A percentile compares a stretch with the other conserved stretches of the same genome.
Conservation (phyloP, 92 coral and sea anemone species). For the Micromussa lordhowensis region DNA sequence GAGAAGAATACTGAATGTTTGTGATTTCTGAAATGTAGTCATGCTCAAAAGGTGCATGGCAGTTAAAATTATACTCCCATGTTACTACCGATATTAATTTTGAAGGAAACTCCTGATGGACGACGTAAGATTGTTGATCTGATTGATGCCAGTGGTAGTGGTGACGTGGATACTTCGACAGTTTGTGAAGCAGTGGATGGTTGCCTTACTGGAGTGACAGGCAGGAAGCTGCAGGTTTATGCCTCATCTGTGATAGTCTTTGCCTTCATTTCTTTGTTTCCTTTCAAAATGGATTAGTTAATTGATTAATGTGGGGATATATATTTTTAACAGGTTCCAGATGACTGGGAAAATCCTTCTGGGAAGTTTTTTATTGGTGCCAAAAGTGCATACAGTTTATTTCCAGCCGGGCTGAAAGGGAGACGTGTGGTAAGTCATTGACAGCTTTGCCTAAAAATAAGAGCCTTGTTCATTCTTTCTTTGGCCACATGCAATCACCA, state of each 20-base stretch:
- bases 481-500: too few relatives aligned
- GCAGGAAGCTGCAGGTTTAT: constrained; percentile 84
- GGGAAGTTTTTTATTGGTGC: constrained; percentile 85
- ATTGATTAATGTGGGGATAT: background rate
- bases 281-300: background rate
- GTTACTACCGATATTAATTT: background rate
- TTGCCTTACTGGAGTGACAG: constrained; percentile 82
- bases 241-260: background rate
- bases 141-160: constrained; percentile 98
- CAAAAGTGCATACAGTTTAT: constrained; percentile 84
- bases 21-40: too few relatives aligned
- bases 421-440: constrained; percentile 75
- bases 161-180: constrained; percentile 96
- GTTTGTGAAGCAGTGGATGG: constrained; percentile 82
- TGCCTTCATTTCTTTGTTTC: background rate
- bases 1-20: too few relatives aligned
- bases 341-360: constrained; percentile 88
- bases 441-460: too few relatives aligned
- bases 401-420: constrained; percentile 78
- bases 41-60: too few relatives aligned
- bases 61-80: background rate
- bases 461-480: too few relatives aligned
- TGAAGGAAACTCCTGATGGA: constrained; percentile 91
- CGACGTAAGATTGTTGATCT: constrained; percentile 89
- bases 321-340: constrained; percentile 74